Percentiles rank a stretch among this genome's conserved stretches.
Evolutionary conservation across 2,888 invertebrate species (phyloP).

Genomic region (Yponomeuta cagnagella): DNA sequence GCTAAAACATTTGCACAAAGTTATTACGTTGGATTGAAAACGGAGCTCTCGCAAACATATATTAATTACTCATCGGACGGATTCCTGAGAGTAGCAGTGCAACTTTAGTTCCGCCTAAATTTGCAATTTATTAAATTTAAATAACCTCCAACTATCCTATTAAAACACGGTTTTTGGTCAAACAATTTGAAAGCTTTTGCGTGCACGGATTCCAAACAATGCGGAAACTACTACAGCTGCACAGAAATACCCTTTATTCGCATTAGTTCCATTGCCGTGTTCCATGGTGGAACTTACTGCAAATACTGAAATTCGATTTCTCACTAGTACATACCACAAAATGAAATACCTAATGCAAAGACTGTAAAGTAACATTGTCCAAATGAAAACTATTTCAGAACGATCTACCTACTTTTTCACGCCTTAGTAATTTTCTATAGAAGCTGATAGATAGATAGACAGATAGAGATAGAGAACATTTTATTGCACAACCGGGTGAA

Average conservation of each 20-base stretch:
- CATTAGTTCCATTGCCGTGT: too few species aligned
- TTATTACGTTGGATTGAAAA: not conserved
- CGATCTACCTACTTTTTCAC: not conserved
- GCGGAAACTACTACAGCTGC: not conserved
- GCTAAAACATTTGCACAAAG: not conserved
- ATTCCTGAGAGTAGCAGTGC: slow-evolving; percentile 19
- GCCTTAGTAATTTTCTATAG: not conserved
- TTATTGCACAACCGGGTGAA: too few species aligned
- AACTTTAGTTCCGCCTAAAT: slow-evolving; percentile 24
- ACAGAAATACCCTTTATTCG: not conserved
- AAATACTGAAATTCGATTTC: too few species aligned
- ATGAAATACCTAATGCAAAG: not conserved
- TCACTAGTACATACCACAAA: not conserved
- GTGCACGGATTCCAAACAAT: not conserved
- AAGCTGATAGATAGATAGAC: not conserved
- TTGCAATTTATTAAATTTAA: slow-evolving; percentile 29
- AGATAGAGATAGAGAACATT: too few species aligned
- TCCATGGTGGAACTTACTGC: too few species aligned
- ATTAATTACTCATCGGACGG: slow-evolving; percentile 38
- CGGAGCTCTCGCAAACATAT: slow-evolving; percentile 28
- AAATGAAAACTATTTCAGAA: not conserved
- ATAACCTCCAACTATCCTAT: not conserved
- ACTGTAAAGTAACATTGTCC: not conserved
- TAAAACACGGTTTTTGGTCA: not conserved
- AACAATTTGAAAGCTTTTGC: not conserved